Base-by-base conservation (phyloP, 92 coral and sea anemone species). In the Hydrozoanthus gracilis region DNA sequence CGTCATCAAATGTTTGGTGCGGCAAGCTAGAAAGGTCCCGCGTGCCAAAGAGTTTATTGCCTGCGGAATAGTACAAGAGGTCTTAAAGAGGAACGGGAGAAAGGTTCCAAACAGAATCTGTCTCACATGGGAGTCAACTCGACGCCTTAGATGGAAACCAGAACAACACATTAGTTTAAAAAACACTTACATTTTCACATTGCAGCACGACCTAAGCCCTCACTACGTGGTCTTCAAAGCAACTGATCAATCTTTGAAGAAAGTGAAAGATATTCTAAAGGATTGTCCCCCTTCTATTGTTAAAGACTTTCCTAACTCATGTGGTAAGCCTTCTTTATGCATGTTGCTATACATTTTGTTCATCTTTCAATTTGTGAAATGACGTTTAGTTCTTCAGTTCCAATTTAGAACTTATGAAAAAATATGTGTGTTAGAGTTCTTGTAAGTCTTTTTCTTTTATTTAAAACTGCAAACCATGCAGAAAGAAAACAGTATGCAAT, bases 41-140 rank as follows among this genome's bases (percentile, higher is more conserved):
- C 85, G 85, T 47, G 85, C 85, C 60, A 66, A 66, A 46, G 74
- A 62, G 35, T 80, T 65, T 51, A 80, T 80, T 46, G 85, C 85
- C 18, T 80, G 85, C 49, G 85, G 85, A 20, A 65, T 65, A 0
- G 85, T 80, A 10, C 61, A 62, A 46, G 85, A 80, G 85, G 51
- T 80, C 51, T 18, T 80, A 5, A 80, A 65, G 46, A 18, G 20
- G 5, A 80, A 65, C 48, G 52, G 54, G 2, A 70, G 18, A 66
- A 65, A 49, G 18, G 73, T 80, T 48, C 74, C 85, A 16, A 44
- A 27, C 9, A 80, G 85, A 65, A 66, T 80, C 56, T 80, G 85
- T 51, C 73, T 80, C 4, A 80, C 75, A 0, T 80, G 85, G 85
- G 64, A 80, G 13, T 80, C 73, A 8, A 80, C 47, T 18, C 50